Evolutionary conservation across 1,140 invertebrate genomes (phyloP), one percentile per base, ranked within the genome.

Genomic region (Lerema accius): DNA sequence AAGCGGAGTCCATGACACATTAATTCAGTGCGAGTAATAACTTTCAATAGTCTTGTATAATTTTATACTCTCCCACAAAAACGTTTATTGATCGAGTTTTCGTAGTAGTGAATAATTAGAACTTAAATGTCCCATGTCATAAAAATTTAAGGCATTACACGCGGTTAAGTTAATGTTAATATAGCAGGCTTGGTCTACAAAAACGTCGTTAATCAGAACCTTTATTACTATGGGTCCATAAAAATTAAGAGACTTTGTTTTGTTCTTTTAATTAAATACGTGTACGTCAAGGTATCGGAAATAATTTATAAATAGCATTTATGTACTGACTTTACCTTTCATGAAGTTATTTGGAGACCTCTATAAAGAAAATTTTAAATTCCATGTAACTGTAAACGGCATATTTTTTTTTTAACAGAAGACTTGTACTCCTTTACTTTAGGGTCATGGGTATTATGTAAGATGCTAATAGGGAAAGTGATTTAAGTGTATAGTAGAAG

Each of bases 141-240:
- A 39, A 53, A 53, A 53, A 19, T 53, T 53, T 53, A 53, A 53
- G 19, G 35, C 49, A 46, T 53, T 40, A 15, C 9, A 17, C 13
- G 16, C 49, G 28, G 16, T 40, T 40, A 15, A 23, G 5, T 53
- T 48, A 6, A 23, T 13, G n/a, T 37, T 10, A 19, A 39, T 15
- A 17, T 13, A 15, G 16, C 37, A 15, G 32, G 9, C 17, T 15
- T 11, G 49, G 16, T 23, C 7, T 5, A 11, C 35, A 39, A 53
- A 46, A 46, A 46, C 43, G 5, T 11, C 35, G 37, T 53, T 19
- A 39, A 53, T 53, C 49, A n/a, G 9, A 39, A 40, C 0, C 17
- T 53, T 53, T 39, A 53, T 53, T 39, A 53, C 37, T 53, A n/a
- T n/a, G n/a, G 35, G n/a, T 39, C 14, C 50, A 17, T 53, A 23